Percentiles rank a stretch among this genome's conserved stretches.
phyloP scores from a whole-genome alignment of 2,888 invertebrate species.

The Microctonus hyperodae region DNA sequence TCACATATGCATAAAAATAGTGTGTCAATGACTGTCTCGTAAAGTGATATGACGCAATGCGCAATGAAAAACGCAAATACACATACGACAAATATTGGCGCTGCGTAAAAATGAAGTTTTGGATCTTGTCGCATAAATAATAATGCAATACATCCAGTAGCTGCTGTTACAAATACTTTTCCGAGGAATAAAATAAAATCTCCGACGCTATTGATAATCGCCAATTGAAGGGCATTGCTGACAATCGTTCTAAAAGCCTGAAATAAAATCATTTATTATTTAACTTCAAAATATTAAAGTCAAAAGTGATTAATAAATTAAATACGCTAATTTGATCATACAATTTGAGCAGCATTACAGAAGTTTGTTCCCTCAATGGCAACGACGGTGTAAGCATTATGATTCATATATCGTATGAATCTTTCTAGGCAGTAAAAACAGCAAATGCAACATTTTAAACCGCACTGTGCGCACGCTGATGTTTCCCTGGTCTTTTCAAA shows the following conservation, averaged over 20 bases:
- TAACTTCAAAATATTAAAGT: constrained; percentile 19
- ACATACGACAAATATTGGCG: constrained; percentile 84
- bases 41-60: constrained; percentile 90
- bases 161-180: constrained; percentile 82
- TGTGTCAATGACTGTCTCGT: constrained; percentile 96
- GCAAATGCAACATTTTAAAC: constrained; percentile 83
- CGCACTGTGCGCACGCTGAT: constrained; percentile 78
- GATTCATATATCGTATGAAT: constrained; percentile 90
- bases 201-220: constrained; percentile 91
- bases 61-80: constrained; percentile 91
- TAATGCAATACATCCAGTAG: constrained; percentile 81
- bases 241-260: constrained; percentile 88
- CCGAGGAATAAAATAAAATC: constrained; percentile 93
- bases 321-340: constrained; percentile 52
- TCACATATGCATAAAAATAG: constrained; percentile 94
- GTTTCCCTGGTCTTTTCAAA: constrained; percentile 74
- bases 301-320: neutral
- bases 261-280: constrained; percentile 43
- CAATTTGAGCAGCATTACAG: constrained; percentile 88
- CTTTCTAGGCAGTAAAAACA: constrained; percentile 92
- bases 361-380: constrained; percentile 91
- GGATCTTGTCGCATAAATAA: constrained; percentile 77
- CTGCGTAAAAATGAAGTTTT: constrained; percentile 82
- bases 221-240: constrained; percentile 85
- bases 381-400: constrained; percentile 94